phyloP scores from a whole-genome alignment of 2,113 vertebrate genomes.

The Hypocryptadius cinnamomeus region DNA sequence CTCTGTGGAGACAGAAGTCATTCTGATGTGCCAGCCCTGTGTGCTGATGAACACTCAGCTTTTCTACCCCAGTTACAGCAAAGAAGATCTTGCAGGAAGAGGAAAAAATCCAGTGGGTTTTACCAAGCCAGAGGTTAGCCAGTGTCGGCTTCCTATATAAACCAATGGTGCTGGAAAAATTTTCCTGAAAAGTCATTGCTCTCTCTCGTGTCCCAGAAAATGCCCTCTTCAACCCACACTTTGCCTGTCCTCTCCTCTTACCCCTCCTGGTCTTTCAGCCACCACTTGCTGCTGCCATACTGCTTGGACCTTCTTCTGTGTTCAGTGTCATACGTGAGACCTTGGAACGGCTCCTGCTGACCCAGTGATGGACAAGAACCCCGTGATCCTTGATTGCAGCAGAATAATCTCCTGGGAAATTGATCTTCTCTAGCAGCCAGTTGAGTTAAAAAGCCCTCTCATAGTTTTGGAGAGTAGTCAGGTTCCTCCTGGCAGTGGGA shows the following conservation, averaged over 20 bases:
- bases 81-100: not conserved
- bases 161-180: not conserved
- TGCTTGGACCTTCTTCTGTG: not conserved
- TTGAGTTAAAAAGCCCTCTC: not conserved
- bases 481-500: not conserved
- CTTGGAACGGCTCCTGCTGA: not conserved
- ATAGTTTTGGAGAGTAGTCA: not conserved
- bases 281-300: not conserved
- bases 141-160: not conserved
- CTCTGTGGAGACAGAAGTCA: not conserved
- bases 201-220: not conserved
- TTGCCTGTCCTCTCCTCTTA: not conserved
- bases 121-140: not conserved
- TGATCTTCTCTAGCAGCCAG: not conserved
- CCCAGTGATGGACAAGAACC: not conserved
- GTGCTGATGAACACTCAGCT: not conserved
- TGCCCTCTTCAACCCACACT: not conserved
- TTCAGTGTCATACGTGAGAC: accelerated
- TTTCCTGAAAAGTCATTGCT: not conserved
- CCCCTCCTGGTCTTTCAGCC: not conserved
- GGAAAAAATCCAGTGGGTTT: not conserved
- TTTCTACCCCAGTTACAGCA: not conserved
- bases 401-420: not conserved
- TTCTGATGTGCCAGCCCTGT: not conserved
- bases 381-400: not conserved